Base-by-base conservation (phyloP, 2,113 vertebrate species). In the Columbina picui region DNA sequence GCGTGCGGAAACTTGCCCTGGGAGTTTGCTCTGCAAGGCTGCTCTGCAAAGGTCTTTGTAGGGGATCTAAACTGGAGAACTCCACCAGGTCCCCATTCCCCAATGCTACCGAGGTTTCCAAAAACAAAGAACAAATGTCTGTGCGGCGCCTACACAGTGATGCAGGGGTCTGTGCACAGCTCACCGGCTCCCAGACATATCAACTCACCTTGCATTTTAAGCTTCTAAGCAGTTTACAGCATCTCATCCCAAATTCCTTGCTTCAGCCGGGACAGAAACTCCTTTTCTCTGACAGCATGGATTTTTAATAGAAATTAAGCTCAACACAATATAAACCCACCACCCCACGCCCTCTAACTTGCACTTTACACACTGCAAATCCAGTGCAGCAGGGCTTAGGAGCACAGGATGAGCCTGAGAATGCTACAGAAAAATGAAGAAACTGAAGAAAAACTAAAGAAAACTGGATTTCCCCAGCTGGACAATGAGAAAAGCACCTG, bases 291-390 rank as follows among this genome's bases (percentile, higher is more conserved):
- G 78, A 15, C 38, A 78, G 10, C 34, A 27, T 6, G 7, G 32
- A 73, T 41, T 56, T 57, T n/a, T n/a, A 65, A 49, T 3, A 74
- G 34, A 79, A 87, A 67, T 86, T 8, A 59, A 41, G 9, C 27
- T 85, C 39, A 34, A 39, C 5, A 45, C 16, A 65, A n/a, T 1
- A 47, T 9, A 87, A 39, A 45, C 14, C 13, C 27, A 2, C 10
- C n/a, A n/a, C 14, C 26, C 6, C 13, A 1, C 6, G 2, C 4
- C 18, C 47, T n/a, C 8, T 2, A 22, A 27, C 5, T 9, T 26
- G 18, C 14, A 47, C 32, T 49, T 56, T 22, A n/a, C 39, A 16
- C 10, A 7, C 60, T 49, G 8, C 69, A 71, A 70, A 64, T 12
- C 18, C 14, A 52, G 41, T 4, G 6, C 29, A 67, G 47, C 2